Percentiles rank a stretch among this genome's conserved stretches.
Conservation (phyloP, 2,888 invertebrate species). For the Coremacera marginata region DNA sequence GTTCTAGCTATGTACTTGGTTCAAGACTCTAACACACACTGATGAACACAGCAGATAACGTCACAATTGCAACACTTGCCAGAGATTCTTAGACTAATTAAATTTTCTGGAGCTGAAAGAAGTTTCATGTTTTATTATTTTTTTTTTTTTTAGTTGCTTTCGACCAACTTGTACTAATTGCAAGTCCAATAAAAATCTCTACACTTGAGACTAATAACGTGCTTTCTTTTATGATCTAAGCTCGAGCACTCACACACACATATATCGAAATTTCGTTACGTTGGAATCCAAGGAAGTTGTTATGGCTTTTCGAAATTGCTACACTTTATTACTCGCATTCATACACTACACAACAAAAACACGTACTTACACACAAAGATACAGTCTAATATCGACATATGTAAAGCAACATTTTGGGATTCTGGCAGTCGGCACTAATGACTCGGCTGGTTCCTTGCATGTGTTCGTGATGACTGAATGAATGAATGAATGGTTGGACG, state of each 20-base stretch:
- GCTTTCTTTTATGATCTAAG: conserved; percentile 15
- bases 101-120: neutral
- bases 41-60: no score
- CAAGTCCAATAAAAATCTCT: conserved; percentile 62
- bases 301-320: conserved; percentile 36
- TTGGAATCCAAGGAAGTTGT: neutral
- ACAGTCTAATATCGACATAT: neutral
- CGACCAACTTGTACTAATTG: conserved; percentile 56
- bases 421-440: conserved; percentile 28
- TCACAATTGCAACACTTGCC: no score
- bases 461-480: conserved; percentile 5
- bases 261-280: neutral
- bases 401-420: neutral
- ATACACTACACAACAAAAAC: neutral
- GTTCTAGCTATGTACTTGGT: no score
- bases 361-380: neutral
- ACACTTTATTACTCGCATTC: conserved; percentile 32
- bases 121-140: neutral
- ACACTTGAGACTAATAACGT: conserved; percentile 31
- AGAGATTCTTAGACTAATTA: neutral
- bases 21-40: no score
- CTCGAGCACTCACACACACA: neutral
- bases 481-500: neutral
- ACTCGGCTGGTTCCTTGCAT: conserved; percentile 10
- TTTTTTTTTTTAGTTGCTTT: neutral